A percentile compares a stretch with the other conserved stretches of the same genome.
Conservation (phyloP, 2,113 vertebrate species). For the Neolamprologus toae region DNA sequence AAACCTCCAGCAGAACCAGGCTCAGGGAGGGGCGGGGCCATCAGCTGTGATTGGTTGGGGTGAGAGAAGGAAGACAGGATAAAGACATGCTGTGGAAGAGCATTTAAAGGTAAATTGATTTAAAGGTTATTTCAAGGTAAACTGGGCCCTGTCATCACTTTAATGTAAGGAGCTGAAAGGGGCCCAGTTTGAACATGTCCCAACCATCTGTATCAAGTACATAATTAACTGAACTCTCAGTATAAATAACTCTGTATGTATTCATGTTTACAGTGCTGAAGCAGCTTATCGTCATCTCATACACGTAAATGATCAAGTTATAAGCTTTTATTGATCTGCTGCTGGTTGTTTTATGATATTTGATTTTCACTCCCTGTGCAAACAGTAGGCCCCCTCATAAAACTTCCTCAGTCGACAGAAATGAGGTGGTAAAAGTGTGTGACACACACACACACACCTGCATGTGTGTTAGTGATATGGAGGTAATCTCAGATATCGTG, state of each 20-base stretch:
- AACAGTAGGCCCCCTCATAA: not conserved
- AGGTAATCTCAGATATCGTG: not conserved
- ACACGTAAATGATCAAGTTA: not conserved
- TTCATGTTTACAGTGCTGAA: not conserved
- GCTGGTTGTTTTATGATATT: slow-evolving; percentile 4
- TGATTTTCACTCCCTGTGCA: slow-evolving; percentile 7
- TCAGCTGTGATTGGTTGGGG: accelerated
- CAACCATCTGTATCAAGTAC: not conserved
- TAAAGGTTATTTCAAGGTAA: not conserved
- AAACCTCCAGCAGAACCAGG: accelerated
- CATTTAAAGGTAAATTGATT: not conserved
- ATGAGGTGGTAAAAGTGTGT: not conserved
- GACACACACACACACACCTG: not conserved
- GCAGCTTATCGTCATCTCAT: not conserved
- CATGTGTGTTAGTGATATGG: not conserved
- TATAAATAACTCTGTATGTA: not conserved
- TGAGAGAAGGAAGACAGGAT: not conserved
- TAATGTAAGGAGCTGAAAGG: not conserved
- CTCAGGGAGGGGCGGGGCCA: not conserved
- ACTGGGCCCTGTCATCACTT: accelerated
- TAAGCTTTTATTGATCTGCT: not conserved
- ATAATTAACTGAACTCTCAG: not conserved
- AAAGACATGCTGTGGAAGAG: accelerated
- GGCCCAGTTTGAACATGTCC: not conserved
- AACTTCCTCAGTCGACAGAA: not conserved